phyloP scores from a whole-genome alignment of 2,797 vertebrate species.

The Bradypus variegatus region DNA sequence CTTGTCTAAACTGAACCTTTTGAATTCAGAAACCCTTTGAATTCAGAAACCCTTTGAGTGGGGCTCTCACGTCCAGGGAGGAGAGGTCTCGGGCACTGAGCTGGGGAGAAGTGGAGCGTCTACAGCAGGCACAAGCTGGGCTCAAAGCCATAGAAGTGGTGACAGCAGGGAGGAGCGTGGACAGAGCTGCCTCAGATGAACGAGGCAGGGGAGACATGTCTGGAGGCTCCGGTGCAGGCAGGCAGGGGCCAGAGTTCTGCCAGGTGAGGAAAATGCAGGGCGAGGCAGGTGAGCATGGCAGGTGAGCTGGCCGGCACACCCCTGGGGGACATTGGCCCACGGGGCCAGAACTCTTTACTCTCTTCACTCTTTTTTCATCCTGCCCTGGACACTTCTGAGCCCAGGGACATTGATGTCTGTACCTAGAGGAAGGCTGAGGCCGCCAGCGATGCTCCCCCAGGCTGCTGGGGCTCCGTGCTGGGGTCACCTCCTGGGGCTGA shows the following conservation, averaged over 20 bases:
- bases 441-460: not conserved
- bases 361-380: not conserved
- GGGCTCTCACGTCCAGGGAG: not conserved
- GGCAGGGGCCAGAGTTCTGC: not conserved
- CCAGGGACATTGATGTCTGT: not conserved
- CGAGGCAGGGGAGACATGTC: not conserved
- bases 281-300: no score
- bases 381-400: not conserved
- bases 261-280: not conserved
- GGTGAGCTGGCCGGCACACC: not conserved
- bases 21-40: not conserved
- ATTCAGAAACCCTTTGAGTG: not conserved
- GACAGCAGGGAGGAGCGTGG: not conserved
- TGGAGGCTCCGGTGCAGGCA: not conserved
- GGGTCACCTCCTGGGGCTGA: not conserved
- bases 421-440: not conserved
- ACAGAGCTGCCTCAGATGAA: not conserved
- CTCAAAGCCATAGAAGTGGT: not conserved
- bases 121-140: fast-evolving
- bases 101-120: not conserved
- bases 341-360: not conserved
- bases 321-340: not conserved
- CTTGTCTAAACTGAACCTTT: not conserved
- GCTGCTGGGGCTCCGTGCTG: not conserved
- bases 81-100: not conserved